Conservation (phyloP, 2,888 invertebrate genomes). For the Anodontia alba region DNA sequence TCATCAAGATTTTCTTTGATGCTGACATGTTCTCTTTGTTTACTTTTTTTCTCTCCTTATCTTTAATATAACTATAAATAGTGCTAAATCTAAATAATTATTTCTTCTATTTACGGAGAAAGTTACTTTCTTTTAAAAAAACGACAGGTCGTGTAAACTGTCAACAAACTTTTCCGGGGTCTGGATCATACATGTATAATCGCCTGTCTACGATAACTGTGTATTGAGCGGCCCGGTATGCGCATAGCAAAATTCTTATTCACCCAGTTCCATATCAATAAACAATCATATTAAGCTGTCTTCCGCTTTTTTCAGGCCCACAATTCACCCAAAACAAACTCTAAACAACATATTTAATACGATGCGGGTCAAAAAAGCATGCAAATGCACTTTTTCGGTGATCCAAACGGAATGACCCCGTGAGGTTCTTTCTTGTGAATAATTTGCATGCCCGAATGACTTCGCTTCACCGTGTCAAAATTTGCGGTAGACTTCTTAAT, state of each 20-base stretch:
- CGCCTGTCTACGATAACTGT: background rate
- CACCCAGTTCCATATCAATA: background rate
- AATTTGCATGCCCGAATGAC: background rate
- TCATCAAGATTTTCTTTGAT: too few species aligned
- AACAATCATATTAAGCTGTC: background rate
- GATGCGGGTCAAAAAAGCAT: background rate
- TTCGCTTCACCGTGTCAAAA: slow-evolving; percentile 13
- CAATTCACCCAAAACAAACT: background rate
- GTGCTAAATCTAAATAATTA: too few species aligned
- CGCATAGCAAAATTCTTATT: slow-evolving; percentile 50
- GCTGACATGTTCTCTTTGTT: too few species aligned
- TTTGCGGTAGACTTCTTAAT: background rate
- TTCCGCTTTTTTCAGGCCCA: background rate
- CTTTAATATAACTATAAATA: too few species aligned
- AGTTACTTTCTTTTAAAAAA: too few species aligned
- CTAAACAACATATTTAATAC: background rate
- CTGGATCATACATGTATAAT: too few species aligned
- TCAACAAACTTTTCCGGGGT: too few species aligned
- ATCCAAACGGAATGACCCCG: background rate
- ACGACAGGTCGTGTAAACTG: too few species aligned
- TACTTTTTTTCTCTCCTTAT: too few species aligned
- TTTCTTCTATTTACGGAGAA: too few species aligned
- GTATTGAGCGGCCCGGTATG: slow-evolving; percentile 33
- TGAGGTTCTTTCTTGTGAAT: slow-evolving; percentile 8
- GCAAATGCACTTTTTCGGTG: background rate